These are phyloP conservation scores for Osmoderma eremita DNA, from an alignment of 2,888 invertebrate genomes.

Conservation along the genomic window DNA sequence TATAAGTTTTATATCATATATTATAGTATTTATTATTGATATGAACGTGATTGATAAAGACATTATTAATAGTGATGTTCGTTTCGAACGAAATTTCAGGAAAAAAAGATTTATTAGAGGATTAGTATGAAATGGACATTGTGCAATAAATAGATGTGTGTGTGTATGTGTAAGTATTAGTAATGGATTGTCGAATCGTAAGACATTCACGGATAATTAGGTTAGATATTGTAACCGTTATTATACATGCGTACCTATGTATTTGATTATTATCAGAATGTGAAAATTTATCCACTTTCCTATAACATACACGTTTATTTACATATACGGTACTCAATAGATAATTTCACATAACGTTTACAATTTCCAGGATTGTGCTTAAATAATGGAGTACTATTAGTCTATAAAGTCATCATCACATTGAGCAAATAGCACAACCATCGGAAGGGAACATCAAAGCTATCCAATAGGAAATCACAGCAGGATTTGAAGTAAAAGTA, in stretches of 20 bases:
- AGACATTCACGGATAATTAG: conserved; percentile 12
- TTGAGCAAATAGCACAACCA: conserved; percentile 61
- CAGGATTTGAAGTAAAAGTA: conserved; percentile 49
- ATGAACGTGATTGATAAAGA: conserved; percentile 36
- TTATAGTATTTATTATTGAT: conserved; percentile 38
- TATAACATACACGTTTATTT: conserved; percentile 22
- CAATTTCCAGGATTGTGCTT: conserved; percentile 10
- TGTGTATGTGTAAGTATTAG: neutral
- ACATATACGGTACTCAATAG: conserved; percentile 10
- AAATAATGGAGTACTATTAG: conserved; percentile 23
- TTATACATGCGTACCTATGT: neutral
- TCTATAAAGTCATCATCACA: conserved; percentile 47
- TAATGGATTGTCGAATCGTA: conserved; percentile 33
- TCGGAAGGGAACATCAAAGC: conserved; percentile 57
- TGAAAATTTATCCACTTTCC: conserved; percentile 6
- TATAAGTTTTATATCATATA: conserved; percentile 36
- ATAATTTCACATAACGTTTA: neutral
- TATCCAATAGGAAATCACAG: conserved; percentile 59
- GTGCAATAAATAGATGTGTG: conserved; percentile 1
- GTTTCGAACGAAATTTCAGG: conserved; percentile 4
- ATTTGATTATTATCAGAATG: conserved; percentile 27
- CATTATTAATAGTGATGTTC: conserved; percentile 10
- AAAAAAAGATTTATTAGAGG: neutral
- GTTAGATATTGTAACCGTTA: neutral
- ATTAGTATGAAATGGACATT: conserved; percentile 5